Evolutionary conservation across 2,888 invertebrate species (phyloP), one percentile per base, ranked within the genome.

Genomic region (Pseudoips prasinana): DNA sequence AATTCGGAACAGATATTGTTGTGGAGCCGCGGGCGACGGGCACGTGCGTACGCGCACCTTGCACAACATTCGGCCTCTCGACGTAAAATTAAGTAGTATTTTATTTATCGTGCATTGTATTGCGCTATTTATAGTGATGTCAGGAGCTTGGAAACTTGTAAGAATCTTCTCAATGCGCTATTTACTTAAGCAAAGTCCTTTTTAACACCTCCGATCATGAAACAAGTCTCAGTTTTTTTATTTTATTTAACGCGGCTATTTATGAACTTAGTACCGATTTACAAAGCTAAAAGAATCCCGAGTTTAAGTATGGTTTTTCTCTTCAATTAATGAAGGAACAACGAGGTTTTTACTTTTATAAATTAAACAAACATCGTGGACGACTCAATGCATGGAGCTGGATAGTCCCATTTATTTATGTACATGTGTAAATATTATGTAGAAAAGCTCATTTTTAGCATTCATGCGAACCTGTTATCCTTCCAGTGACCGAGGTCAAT

Each of bases 31-130:
- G 69, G 81, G 85, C 85, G 69, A 58, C 59, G 73, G 85, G 76
- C 87, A 85, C 86, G 87, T 88, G 88, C 84, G 82, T 70, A 45
- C 44, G 73, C 78, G 85, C 88, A 88, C 88, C 88, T 88, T 88
- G 88, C 87, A 70, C 68, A 65, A 65, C 71, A 61, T 67, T 72
- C 64, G 64, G 64, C 58, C 67, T 72, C 54, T 62, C 60, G 62
- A 66, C 67, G 64, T 73, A 59, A 69, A 73, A 73, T 74, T 66
- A 73, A 73, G 65, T 65, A 66, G 58, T 61, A 69, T 68, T 78
- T 74, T 71, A 70, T 75, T 73, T 71, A 70, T 73, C 64, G 58
- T 51, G 53, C 48, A 58, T 64, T 66, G 62, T 61, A 57, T 57
- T 56, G 52, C 27, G 46, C 59, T 64, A 67, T 64, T 64, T 57